Percentiles rank a stretch among this genome's conserved stretches.
phyloP scores from a whole-genome alignment of 2,797 vertebrate genomes.

The Acomys russatus region DNA sequence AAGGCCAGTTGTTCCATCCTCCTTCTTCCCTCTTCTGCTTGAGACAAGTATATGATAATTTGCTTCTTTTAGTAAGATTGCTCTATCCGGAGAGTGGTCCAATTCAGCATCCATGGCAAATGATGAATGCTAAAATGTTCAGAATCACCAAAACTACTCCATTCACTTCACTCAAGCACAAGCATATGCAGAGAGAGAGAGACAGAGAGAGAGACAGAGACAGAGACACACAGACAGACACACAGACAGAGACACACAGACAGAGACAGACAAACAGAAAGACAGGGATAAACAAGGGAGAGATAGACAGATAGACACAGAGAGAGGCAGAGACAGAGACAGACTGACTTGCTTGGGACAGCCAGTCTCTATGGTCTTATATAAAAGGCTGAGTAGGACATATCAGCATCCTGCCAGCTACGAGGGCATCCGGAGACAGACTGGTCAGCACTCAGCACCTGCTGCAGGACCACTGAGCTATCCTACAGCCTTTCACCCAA shows the following conservation, averaged over 20 bases:
- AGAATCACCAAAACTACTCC: not conserved
- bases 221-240: not conserved
- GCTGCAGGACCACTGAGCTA: not conserved
- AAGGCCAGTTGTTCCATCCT: slow-evolving; percentile 83
- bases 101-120: slow-evolving; percentile 84
- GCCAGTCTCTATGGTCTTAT: not conserved
- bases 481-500: not conserved
- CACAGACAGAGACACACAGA: not conserved
- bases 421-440: not conserved
- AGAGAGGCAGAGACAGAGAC: not conserved
- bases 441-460: not conserved
- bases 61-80: slow-evolving; percentile 86
- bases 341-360: not conserved
- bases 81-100: slow-evolving; percentile 76
- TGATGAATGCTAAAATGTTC: slow-evolving; percentile 77
- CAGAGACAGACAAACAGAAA: not conserved
- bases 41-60: slow-evolving; percentile 82
- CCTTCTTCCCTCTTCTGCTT: slow-evolving; percentile 73
- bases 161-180: not conserved
- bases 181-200: not conserved
- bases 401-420: no score
- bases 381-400: not conserved
- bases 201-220: not conserved
- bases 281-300: not conserved
- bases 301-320: not conserved